These are phyloP conservation scores for Acrocyrtus sp. DNA, from an alignment of 2,888 invertebrate species.

Conservation along the genomic window DNA sequence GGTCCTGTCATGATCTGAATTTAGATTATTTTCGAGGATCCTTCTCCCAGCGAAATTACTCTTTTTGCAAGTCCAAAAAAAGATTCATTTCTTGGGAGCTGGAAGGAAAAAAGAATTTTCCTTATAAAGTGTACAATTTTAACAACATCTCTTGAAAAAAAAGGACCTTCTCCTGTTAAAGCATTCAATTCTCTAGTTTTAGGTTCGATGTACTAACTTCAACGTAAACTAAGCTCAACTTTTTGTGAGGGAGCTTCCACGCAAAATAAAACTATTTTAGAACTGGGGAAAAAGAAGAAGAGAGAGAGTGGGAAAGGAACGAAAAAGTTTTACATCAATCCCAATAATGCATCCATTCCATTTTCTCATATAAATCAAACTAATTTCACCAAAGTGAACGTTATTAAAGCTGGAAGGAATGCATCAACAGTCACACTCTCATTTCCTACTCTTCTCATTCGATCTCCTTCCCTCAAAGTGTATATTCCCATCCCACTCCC, in stretches of 20 bases:
- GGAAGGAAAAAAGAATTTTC: background rate
- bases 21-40: slow-evolving; percentile 2
- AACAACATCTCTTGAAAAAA: background rate
- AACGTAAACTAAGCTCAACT: too few species aligned
- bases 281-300: too few species aligned
- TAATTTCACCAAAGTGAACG: slow-evolving; percentile 50
- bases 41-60: background rate
- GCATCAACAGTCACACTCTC: slow-evolving; percentile 24
- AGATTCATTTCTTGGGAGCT: too few species aligned
- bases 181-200: too few species aligned
- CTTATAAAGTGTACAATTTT: background rate
- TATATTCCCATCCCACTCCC: slow-evolving; percentile 25
- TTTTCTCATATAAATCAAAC: slow-evolving; percentile 52
- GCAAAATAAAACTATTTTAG: too few species aligned
- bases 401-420: slow-evolving; percentile 40
- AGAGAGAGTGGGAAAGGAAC: too few species aligned
- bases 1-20: slow-evolving; percentile 46
- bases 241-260: too few species aligned
- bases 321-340: slow-evolving; percentile 14
- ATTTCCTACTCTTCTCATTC: slow-evolving; percentile 7
- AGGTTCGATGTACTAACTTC: too few species aligned
- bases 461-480: slow-evolving; percentile 5
- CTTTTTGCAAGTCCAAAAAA: too few species aligned
- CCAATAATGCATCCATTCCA: slow-evolving; percentile 4
- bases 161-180: too few species aligned